Evolutionary conservation across 1,140 invertebrate species (phyloP).

Genomic region (Nymphalis io): DNA sequence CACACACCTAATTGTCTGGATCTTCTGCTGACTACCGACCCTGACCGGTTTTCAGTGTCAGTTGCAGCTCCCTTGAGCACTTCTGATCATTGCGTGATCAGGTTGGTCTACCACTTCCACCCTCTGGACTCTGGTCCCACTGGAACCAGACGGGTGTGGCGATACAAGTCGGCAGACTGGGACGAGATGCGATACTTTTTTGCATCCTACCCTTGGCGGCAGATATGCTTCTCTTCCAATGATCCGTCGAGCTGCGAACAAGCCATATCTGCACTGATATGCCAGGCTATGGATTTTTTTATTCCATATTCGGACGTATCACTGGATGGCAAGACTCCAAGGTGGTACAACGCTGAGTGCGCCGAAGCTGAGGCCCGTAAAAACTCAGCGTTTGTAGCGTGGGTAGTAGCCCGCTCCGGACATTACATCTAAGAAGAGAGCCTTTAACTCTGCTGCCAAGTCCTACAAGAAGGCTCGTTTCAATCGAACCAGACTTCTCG

Average conservation of each 20-base stretch:
- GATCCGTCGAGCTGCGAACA: too few relatives aligned
- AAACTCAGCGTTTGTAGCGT: conserved; percentile 4
- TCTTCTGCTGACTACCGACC: background rate
- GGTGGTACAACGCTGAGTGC: conserved; percentile 11
- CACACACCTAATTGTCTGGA: background rate
- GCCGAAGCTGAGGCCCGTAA: background rate
- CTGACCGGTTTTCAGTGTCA: too few relatives aligned
- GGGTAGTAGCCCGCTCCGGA: background rate
- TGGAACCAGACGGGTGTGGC: background rate
- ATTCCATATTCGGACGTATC: background rate
- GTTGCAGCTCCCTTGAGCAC: too few relatives aligned
- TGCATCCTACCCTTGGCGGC: too few relatives aligned
- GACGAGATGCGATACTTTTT: too few relatives aligned
- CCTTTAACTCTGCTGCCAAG: too few relatives aligned
- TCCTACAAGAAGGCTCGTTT: too few relatives aligned
- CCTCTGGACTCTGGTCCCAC: background rate
- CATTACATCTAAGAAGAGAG: too few relatives aligned
- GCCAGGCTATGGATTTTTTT: background rate
- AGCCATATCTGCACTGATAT: too few relatives aligned
- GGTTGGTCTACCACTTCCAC: background rate
- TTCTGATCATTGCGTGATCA: conserved; percentile 1
- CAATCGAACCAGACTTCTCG: too few relatives aligned
- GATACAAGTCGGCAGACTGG: too few relatives aligned
- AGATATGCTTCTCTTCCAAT: too few relatives aligned
- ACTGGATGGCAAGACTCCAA: background rate